A percentile compares a stretch with the other conserved stretches of the same genome.
These are phyloP conservation scores for Spea hammondii DNA, from an alignment of 2,797 vertebrate species.

Conservation along the genomic window DNA sequence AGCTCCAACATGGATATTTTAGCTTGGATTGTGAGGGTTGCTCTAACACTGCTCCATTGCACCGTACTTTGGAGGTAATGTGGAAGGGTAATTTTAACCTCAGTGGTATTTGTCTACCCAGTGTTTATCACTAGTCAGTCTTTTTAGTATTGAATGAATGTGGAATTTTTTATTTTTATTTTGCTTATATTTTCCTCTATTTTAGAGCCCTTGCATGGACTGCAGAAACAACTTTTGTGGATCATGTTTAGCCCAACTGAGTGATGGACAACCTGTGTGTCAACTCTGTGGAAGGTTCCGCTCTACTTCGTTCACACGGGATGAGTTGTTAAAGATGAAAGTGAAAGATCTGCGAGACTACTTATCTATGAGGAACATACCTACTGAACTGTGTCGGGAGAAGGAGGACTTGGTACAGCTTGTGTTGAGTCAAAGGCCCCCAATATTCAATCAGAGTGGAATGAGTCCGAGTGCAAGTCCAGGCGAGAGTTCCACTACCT, in stretches of 20 bases:
- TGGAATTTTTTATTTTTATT: background rate
- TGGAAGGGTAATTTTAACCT: no score
- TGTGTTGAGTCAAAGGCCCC: constrained; percentile 80
- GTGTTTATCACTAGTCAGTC: no score
- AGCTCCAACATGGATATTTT: no score
- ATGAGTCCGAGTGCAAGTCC: constrained; percentile 6
- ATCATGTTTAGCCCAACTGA: constrained; percentile 62
- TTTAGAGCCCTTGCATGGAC: constrained; percentile 72
- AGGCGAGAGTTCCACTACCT: background rate
- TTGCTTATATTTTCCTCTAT: constrained; percentile 31
- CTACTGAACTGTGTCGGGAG: constrained; percentile 88
- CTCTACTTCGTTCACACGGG: constrained; percentile 69
- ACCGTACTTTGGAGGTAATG: no score
- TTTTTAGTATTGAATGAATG: no score
- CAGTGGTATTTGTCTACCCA: no score
- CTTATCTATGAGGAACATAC: constrained; percentile 83
- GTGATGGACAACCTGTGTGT: constrained; percentile 66
- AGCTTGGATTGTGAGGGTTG: no score
- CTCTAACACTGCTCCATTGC: no score
- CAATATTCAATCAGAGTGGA: constrained; percentile 20
- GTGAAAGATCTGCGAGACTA: constrained; percentile 95
- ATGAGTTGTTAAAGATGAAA: constrained; percentile 77
- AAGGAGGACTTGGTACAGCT: constrained; percentile 94
- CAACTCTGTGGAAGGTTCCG: constrained; percentile 69
- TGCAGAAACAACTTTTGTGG: constrained; percentile 73